Base-by-base conservation (phyloP, 2,888 invertebrate species). In the Zygogramma bicolorata region DNA sequence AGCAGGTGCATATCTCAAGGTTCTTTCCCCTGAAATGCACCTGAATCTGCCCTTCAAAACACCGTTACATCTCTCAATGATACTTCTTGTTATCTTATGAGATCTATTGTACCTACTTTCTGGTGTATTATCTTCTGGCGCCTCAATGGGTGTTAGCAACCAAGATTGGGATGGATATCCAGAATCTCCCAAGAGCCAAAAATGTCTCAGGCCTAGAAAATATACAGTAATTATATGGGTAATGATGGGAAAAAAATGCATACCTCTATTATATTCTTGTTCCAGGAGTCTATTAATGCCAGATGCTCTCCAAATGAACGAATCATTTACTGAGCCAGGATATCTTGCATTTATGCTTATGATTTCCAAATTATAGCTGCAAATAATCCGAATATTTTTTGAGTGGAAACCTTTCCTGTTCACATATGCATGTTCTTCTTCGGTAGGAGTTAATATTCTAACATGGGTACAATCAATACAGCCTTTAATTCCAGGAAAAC, bases 161-260 rank as follows among this genome's bases (percentile, higher is more conserved):
- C 68, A 68, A 4, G 68, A 59, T 31, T 71, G 49, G 18, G 60
- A 66, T 29, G 67, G 71, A 57, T 71, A 71, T 25, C 71, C 57
- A 18, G 49, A 63, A 58, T 65, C 59, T 63, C 46, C 49, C 10
- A 63, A 25, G 29, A 63, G 18, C 46, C 49, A 46, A 34, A 18
- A 34, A 49, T 65, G 27, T 29, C 49, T 29, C 13, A 10, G 57
- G 25, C 61, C 61, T 61, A 31, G 5, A 61, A 61, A 38, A 61
- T 38, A 13, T 18, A 8, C 34, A 20, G 3, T 15, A 3, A 34
- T 34, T 34, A 7, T 10, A 10, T 34, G 1, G 7, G 10, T 34
- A 10, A 34, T 34, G 2, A 10, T 10, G 8, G 10, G 34, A 34
- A 34, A 34, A 10, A 10, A 10, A 7, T 34, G 10, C 34, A 34